Percentiles rank a stretch among this genome's conserved stretches.
Conservation (phyloP, 2,888 invertebrate species). For the Meiosimyza platycephala region DNA sequence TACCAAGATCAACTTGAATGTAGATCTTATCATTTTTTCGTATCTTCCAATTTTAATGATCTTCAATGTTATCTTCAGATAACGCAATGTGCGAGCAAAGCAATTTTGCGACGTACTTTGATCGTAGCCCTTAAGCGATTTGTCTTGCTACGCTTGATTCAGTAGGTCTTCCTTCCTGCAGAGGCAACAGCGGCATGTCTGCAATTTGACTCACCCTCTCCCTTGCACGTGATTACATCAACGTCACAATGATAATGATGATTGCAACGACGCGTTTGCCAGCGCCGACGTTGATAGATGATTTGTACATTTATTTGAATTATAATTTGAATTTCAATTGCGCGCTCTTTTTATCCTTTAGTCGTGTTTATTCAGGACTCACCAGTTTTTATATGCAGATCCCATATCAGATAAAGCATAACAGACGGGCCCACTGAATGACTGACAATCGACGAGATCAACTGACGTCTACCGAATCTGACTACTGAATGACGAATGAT, state of each 20-base stretch:
- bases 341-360: constrained; percentile 40
- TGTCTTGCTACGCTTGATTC: constrained; percentile 20
- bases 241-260: constrained; percentile 29
- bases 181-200: constrained; percentile 21
- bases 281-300: constrained; percentile 52
- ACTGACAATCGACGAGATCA: constrained; percentile 35
- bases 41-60: no score
- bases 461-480: no score
- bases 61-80: no score
- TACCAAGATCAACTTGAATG: no score
- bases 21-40: no score
- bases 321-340: constrained; percentile 50
- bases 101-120: no score
- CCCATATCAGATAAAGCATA: constrained; percentile 58
- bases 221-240: constrained; percentile 45
- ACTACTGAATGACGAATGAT: constrained; percentile 42
- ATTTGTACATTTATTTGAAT: constrained; percentile 57
- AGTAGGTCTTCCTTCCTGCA: constrained; percentile 16
- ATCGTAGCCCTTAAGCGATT: constrained; percentile 31
- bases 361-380: constrained; percentile 57
- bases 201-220: constrained; percentile 47
- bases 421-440: constrained; percentile 11
- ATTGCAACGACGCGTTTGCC: constrained; percentile 5
- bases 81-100: no score
- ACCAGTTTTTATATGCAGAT: constrained; percentile 37